Evolutionary conservation across 2,797 vertebrate genomes (phyloP), one percentile per base, ranked within the genome.

Genomic region (Bradypodion pumilum): DNA sequence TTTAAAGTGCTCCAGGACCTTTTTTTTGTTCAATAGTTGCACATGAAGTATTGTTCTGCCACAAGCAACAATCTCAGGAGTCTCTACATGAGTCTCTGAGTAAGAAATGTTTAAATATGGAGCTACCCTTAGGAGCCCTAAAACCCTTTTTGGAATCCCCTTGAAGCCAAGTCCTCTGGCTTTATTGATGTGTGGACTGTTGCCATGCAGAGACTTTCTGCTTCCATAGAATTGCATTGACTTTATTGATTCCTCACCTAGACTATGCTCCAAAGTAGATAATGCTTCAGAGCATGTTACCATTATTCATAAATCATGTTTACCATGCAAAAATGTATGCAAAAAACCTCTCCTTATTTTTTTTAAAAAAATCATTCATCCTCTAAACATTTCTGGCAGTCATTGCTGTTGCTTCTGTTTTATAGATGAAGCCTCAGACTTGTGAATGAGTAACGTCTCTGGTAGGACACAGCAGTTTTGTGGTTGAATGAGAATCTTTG

Each of bases 191-290:
- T 63, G 12, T 80, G 77, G 77, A 74, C 62, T 35, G 40, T 32
- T 49, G 78, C 70, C 63, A 70, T n/a, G n/a, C 9, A 76, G 79
- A 70, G 73, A 70, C 81, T 85, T 85, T 85, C 74, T 69, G 32
- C 84, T 76, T 81, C 73, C 25, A 46, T n/a, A 19, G 42, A 81
- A 70, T 56, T 69, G 42, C 65, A n/a, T 40, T 76, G 73, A 76
- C 66, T 59, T 60, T 81, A 85, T 85, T 81, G 78, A 85, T 85
- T 85, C 63, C 25, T 40, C 46, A 12, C 7, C 49, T 74, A 74
- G 77, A 80, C 80, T 79, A 44, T 60, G 16, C 62, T 80, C 78
- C 40, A 76, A 81, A 85, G 63, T 60, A 75, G 78, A 75, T 85
- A 62, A 81, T 81, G 52, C 73, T 76, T 76, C 63, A 70, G 52